Evolutionary conservation across 1,140 invertebrate species (phyloP).

Genomic region (Bradysia coprophila): DNA sequence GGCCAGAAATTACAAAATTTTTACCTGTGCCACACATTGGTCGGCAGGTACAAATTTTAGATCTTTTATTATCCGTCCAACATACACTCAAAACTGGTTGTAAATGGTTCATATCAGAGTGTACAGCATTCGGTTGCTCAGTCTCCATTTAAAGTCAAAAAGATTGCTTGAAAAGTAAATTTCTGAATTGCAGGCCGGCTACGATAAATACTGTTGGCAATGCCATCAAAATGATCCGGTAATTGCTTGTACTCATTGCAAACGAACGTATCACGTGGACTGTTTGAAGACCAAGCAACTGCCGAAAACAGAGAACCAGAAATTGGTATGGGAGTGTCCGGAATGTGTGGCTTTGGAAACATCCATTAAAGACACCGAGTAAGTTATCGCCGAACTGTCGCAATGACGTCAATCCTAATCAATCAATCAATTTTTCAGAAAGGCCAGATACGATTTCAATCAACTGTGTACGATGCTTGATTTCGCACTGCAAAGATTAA

Average conservation of each 20-base stretch:
- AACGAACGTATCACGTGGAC: constrained; percentile 64
- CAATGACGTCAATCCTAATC: too few species aligned
- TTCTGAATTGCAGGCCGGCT: constrained; percentile 19
- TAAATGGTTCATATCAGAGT: too few species aligned
- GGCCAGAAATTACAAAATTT: not conserved
- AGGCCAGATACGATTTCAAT: not conserved
- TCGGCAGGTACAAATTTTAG: too few species aligned
- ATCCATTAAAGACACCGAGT: constrained; percentile 21
- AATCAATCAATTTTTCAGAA: too few species aligned
- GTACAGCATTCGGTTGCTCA: too few species aligned
- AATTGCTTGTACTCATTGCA: constrained; percentile 60
- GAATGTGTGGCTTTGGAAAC: constrained; percentile 66
- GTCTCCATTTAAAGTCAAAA: too few species aligned
- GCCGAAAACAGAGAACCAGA: constrained; percentile 26
- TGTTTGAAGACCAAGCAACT: constrained; percentile 42
- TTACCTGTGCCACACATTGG: too few species aligned
- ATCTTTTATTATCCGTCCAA: too few species aligned
- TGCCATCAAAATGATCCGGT: constrained; percentile 46
- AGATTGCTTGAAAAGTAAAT: too few species aligned
- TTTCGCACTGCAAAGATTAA: constrained; percentile 15
- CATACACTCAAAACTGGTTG: too few species aligned
- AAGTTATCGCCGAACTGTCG: too few species aligned
- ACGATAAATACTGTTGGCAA: constrained; percentile 76
- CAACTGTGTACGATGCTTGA: constrained; percentile 8
- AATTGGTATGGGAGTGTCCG: constrained; percentile 62